A percentile compares a stretch with the other conserved stretches of the same genome.
Conservation (phyloP, 2,888 invertebrate genomes). For the Stramonita haemastoma region DNA sequence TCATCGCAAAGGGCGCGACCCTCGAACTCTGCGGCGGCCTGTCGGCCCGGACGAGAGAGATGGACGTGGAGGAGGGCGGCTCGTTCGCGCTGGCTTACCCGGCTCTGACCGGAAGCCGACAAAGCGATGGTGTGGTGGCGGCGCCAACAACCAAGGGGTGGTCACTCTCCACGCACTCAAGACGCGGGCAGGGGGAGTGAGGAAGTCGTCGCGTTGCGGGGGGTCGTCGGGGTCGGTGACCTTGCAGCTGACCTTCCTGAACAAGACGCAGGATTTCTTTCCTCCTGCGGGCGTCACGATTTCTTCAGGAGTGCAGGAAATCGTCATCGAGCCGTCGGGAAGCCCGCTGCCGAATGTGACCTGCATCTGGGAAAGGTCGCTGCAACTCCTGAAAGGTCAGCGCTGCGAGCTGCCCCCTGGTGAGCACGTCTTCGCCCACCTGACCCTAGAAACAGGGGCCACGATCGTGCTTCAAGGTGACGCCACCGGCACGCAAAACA, state of each 20-base stretch:
- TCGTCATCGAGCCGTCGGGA: conserved; percentile 38
- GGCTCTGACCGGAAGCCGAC: conserved; percentile 42
- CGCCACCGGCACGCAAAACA: conserved; percentile 49
- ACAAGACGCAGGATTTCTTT: conserved; percentile 48
- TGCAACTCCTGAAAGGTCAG: conserved; percentile 53
- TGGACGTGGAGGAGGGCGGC: conserved; percentile 54
- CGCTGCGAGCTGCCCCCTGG: conserved; percentile 54
- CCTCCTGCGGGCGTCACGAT: conserved; percentile 12
- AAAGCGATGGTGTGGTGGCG: no score
- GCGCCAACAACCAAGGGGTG: conserved; percentile 3
- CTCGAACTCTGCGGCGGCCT: conserved; percentile 60
- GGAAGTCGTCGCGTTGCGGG: conserved; percentile 16
- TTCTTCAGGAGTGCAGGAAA: conserved; percentile 41
- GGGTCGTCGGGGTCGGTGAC: conserved; percentile 7
- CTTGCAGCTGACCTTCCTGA: conserved; percentile 45
- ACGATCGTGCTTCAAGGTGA: conserved; percentile 56
- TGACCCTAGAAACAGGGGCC: conserved; percentile 59
- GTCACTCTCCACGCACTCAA: conserved; percentile 22
- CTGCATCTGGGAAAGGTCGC: conserved; percentile 36
- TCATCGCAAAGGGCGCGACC: conserved; percentile 51
- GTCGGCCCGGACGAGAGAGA: conserved; percentile 48
- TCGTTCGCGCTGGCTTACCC: conserved; percentile 52
- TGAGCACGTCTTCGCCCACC: conserved; percentile 48
- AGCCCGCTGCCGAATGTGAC: conserved; percentile 42
- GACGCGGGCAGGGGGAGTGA: conserved; percentile 15